phyloP scores from a whole-genome alignment of 2,888 invertebrate species.

The Monochamus alternatus region DNA sequence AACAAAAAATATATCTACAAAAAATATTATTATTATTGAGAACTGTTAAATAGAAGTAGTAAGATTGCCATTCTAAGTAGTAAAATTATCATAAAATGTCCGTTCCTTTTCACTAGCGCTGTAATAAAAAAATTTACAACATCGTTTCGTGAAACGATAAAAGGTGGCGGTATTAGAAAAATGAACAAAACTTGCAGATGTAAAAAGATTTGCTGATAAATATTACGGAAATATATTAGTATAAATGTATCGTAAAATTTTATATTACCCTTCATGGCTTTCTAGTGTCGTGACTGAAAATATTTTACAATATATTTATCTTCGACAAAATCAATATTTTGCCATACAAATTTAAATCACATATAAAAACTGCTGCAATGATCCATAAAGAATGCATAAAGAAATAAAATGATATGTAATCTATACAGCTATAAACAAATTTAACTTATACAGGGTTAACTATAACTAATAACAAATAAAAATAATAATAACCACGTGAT shows the following conservation, averaged over 20 bases:
- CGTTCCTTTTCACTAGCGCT: neutral
- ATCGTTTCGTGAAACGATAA: conserved; percentile 1
- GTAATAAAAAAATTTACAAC: neutral
- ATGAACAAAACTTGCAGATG: neutral
- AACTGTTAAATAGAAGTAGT: too few species aligned
- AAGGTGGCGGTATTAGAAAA: neutral
- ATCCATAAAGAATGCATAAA: too few species aligned
- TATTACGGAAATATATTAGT: neutral
- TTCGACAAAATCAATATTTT: neutral
- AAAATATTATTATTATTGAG: too few species aligned
- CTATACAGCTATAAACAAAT: too few species aligned
- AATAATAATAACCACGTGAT: too few species aligned
- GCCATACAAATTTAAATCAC: too few species aligned
- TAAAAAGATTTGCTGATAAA: conserved; percentile 8
- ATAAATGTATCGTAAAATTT: conserved; percentile 5
- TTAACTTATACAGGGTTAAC: too few species aligned
- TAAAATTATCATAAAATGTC: neutral
- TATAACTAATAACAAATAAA: too few species aligned
- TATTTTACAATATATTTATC: conserved; percentile 2
- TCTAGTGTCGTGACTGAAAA: neutral
- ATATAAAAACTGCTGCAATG: too few species aligned
- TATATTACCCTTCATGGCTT: neutral
- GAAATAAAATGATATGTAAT: too few species aligned
- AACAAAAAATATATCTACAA: too few species aligned
- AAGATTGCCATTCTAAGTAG: neutral